A percentile compares a stretch with the other conserved stretches of the same genome.
Conservation (phyloP, 2,888 invertebrate genomes). For the Lamellibrachia columna region DNA sequence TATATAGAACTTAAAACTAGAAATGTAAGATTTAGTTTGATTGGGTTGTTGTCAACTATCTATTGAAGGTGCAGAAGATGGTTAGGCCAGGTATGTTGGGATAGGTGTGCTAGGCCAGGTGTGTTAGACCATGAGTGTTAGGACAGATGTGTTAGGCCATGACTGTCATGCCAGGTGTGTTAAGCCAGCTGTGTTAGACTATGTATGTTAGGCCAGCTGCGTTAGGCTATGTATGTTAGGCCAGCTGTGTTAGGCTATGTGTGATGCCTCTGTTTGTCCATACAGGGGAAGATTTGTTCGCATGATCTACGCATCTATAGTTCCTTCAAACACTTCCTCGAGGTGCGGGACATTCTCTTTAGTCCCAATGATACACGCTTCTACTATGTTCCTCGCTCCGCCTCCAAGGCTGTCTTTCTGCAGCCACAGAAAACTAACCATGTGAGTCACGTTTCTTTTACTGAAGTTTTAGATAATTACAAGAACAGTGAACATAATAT, state of each 20-base stretch:
- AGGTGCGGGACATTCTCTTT: slow-evolving; percentile 75
- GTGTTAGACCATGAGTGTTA: no score
- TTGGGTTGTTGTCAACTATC: no score
- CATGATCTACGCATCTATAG: slow-evolving; percentile 83
- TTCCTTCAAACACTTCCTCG: slow-evolving; percentile 82
- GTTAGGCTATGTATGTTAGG: background rate
- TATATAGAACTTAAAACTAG: no score
- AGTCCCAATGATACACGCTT: slow-evolving; percentile 74
- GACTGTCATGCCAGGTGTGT: background rate
- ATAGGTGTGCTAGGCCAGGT: no score
- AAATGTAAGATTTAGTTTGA: no score
- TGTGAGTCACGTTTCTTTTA: background rate
- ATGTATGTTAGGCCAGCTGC: background rate
- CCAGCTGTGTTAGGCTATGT: background rate
- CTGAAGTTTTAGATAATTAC: background rate
- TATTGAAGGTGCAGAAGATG: no score
- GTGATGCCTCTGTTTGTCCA: background rate
- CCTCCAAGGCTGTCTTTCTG: slow-evolving; percentile 17
- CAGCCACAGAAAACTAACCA: slow-evolving; percentile 13
- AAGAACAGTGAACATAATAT: background rate
- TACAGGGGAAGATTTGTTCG: slow-evolving; percentile 79
- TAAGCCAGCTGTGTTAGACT: background rate
- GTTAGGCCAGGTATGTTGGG: no score
- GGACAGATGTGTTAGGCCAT: no score
- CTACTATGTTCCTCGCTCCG: slow-evolving; percentile 66